A percentile compares a stretch with the other conserved stretches of the same genome.
Conservation (phyloP, 2,797 vertebrate genomes). For the Uromys caudimaculatus region DNA sequence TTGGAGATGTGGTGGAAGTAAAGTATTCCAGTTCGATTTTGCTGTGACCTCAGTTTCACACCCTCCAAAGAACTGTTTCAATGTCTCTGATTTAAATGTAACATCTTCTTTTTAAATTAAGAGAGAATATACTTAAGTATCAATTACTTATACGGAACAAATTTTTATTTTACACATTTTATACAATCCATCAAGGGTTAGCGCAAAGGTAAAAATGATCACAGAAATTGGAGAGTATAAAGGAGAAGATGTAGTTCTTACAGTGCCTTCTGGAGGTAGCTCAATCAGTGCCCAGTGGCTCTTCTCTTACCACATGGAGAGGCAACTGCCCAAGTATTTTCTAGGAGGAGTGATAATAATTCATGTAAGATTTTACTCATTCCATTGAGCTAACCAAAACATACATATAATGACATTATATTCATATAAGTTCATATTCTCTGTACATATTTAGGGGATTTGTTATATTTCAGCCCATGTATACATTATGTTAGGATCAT, state of each 20-base stretch:
- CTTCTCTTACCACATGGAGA: not conserved
- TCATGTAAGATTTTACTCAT: not conserved
- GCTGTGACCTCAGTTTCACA: not conserved
- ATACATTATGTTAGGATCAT: not conserved
- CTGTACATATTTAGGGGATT: rapidly evolving
- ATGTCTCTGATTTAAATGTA: not conserved
- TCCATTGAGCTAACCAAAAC: not conserved
- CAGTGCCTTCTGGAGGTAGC: not conserved
- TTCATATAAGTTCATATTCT: not conserved
- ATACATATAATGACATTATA: not conserved
- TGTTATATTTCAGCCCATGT: not conserved
- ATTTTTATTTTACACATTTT: not conserved
- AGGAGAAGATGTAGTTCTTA: no score
- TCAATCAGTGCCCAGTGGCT: not conserved
- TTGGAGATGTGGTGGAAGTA: rapidly evolving
- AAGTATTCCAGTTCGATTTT: not conserved
- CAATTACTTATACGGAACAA: not conserved
- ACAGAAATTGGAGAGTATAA: not conserved
- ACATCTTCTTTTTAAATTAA: not conserved
- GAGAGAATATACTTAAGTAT: not conserved
- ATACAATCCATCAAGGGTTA: no score
- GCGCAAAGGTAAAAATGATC: not conserved
- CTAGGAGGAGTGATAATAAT: not conserved
- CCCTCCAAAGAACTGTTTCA: not conserved
- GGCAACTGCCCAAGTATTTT: not conserved